Evolutionary conservation across 2,888 invertebrate species (phyloP), one percentile per base, ranked within the genome.

Genomic region (Hipparchia semele): DNA sequence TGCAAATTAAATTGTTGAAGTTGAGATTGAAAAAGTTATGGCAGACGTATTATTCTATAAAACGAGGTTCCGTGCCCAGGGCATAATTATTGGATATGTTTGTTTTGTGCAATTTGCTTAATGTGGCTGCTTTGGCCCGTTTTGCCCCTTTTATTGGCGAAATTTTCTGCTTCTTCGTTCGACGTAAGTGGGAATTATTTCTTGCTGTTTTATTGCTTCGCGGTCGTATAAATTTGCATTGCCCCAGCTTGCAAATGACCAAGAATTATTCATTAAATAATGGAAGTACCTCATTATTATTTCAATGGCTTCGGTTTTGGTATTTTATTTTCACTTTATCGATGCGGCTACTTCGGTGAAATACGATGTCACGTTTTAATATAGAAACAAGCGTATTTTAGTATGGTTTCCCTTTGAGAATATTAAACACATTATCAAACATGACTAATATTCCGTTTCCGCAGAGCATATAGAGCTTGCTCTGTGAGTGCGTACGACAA

Each of bases 21-120:
- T 92, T 92, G 84, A 87, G 89, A 92, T 92, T 92, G 91, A 92
- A 92, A 92, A 92, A 92, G 92, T 92, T 92, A 87, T 81, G 83
- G 69, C 84, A 84, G 88, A 90, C 87, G 87, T 87, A 88, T 90
- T 90, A 90, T 90, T 90, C 85, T 82, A 83, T 86, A 83, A 83
- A 89, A 86, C 86, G 86, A 82, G 85, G 79, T 83, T 81, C 80
- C 83, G 82, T 84, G 86, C 83, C 81, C 80, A 79, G 82, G 84
- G 84, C 84, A 88, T 89, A 90, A 90, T 90, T 88, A 68, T 66
- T 66, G 68, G 87, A 89, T 89, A 89, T 89, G 90, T 90, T 90
- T 91, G 73, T 74, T 76, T 74, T 74, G 89, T 88, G 88, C 90
- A 90, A 91, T 91, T 91, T 88, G 85, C 86, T 87, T 90, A 89